Percentiles rank a stretch among this genome's conserved stretches.
phyloP scores from a whole-genome alignment of 2,888 invertebrate species.

The Drosophila affinis region DNA sequence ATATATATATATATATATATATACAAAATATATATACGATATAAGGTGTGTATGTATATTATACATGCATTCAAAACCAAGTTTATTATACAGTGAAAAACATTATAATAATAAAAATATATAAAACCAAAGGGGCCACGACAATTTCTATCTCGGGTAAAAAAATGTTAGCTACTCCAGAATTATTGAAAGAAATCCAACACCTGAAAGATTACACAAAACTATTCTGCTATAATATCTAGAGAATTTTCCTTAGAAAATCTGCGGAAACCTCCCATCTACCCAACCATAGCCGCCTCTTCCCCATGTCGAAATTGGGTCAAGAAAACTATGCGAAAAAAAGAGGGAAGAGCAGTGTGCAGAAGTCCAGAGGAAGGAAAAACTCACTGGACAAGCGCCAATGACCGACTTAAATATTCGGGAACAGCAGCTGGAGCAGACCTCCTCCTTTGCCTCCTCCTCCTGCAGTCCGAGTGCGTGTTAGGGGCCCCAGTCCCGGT shows the following conservation, averaged over 20 bases:
- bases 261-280: not conserved
- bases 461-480: constrained; percentile 31
- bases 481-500: constrained; percentile 12
- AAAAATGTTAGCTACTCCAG: not conserved
- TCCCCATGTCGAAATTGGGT: constrained; percentile 31
- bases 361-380: constrained; percentile 17
- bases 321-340: constrained; percentile 45
- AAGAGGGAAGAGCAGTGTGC: constrained; percentile 7
- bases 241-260: not conserved
- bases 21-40: constrained; percentile 37
- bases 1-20: constrained; percentile 34
- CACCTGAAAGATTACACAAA: not conserved
- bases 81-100: constrained; percentile 49
- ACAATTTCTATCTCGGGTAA: too few relatives aligned
- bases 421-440: constrained; percentile 47
- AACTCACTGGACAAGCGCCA: constrained; percentile 49
- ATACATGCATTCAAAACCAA: constrained; percentile 46
- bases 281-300: constrained; percentile 1
- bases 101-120: constrained; percentile 47
- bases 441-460: not conserved
- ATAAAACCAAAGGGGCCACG: constrained; percentile 15
- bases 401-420: constrained; percentile 71
- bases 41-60: constrained; percentile 35
- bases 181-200: too few relatives aligned
- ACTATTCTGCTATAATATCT: not conserved